Evolutionary conservation across 2,113 vertebrate genomes (phyloP).

Genomic region (Microcebus griseorufus): DNA sequence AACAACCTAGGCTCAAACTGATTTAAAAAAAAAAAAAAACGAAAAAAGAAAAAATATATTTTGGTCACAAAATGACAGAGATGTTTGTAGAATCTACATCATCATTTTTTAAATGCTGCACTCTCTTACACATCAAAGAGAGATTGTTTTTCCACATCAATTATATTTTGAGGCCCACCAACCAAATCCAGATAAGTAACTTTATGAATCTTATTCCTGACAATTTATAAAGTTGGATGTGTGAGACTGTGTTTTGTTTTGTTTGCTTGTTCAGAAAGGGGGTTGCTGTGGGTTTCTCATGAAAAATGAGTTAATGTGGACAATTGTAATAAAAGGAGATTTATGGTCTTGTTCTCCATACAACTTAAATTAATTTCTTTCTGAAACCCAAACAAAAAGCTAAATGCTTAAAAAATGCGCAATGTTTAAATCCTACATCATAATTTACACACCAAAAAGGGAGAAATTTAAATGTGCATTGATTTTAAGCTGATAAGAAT

Average conservation of each 20-base stretch:
- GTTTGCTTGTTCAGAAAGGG: conserved; percentile 66
- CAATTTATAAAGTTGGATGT: conserved; percentile 19
- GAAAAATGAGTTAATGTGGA: conserved; percentile 72
- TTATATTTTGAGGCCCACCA: conserved; percentile 63
- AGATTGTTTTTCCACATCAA: conserved; percentile 75
- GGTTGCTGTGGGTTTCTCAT: conserved; percentile 38
- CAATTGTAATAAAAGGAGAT: conserved; percentile 65
- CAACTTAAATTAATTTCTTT: conserved; percentile 66
- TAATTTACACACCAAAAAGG: conserved; percentile 57
- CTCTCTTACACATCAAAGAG: conserved; percentile 58
- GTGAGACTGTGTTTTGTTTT: conserved; percentile 23
- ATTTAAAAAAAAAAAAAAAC: neutral
- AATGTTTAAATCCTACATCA: conserved; percentile 66
- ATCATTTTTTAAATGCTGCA: conserved; percentile 32
- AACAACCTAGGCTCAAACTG: neutral
- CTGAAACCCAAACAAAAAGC: conserved; percentile 66
- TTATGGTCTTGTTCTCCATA: conserved; percentile 67
- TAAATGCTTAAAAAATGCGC: neutral
- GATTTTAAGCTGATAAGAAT: conserved; percentile 78
- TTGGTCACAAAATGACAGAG: neutral
- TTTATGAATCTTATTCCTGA: conserved; percentile 34
- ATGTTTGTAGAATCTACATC: neutral
- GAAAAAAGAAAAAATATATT: neutral
- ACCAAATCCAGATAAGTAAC: conserved; percentile 55
- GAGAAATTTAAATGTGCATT: conserved; percentile 69